Conservation (phyloP, 2,113 vertebrate genomes). For the Dicentrarchus labrax region DNA sequence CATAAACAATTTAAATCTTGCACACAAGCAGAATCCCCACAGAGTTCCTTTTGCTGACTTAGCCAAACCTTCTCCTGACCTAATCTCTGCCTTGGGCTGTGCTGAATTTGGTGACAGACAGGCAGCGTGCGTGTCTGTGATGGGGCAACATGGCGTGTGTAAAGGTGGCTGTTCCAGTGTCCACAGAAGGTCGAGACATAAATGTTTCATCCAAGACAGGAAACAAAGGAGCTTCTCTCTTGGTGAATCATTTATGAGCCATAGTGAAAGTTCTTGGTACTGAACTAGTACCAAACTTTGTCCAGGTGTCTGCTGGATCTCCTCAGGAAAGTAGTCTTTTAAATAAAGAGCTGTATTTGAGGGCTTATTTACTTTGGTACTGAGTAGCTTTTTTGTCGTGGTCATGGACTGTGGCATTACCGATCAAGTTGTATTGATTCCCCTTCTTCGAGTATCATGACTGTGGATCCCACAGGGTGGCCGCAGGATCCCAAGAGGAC, state of each 20-base stretch:
- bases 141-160: constrained; percentile 49
- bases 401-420: not conserved
- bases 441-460: constrained; percentile 29
- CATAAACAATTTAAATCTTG: constrained; percentile 1
- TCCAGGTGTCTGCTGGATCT: constrained; percentile 25
- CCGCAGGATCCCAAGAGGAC: constrained; percentile 59
- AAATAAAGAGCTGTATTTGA: not conserved
- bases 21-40: not conserved
- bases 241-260: constrained; percentile 65
- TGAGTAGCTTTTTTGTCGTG: constrained; percentile 18
- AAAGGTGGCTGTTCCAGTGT: constrained; percentile 56
- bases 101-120: constrained; percentile 51
- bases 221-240: constrained; percentile 61
- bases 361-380: not conserved
- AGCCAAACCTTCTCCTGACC: constrained; percentile 28
- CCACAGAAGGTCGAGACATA: constrained; percentile 56
- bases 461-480: constrained; percentile 56
- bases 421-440: constrained; percentile 39
- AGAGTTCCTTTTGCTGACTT: constrained; percentile 44
- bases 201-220: constrained; percentile 74
- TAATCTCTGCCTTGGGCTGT: constrained; percentile 36
- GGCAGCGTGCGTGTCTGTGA: constrained; percentile 48
- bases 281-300: constrained; percentile 46
- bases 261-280: constrained; percentile 41
- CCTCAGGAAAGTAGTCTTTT: constrained; percentile 5